These are phyloP conservation scores for Megalonaias nervosa DNA, from an alignment of 1,140 invertebrate species.

Conservation along the genomic window DNA sequence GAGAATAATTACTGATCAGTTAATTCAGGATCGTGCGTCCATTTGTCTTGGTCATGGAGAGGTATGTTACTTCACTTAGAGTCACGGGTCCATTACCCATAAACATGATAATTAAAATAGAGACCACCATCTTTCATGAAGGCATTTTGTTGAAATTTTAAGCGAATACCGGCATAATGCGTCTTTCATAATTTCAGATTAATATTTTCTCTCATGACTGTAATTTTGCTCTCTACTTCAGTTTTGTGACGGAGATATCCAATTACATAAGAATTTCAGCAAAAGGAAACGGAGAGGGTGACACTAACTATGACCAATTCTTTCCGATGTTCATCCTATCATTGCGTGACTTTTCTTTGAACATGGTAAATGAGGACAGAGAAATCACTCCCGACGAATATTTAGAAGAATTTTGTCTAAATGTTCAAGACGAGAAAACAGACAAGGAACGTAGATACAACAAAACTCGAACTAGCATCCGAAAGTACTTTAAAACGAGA, in stretches of 20 bases:
- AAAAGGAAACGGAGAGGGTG: not conserved
- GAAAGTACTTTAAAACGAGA: not conserved
- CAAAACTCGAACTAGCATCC: not conserved
- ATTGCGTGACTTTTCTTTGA: not conserved
- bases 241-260: not conserved
- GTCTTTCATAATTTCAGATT: too few relatives aligned
- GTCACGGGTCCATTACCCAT: too few relatives aligned
- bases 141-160: too few relatives aligned
- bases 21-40: too few relatives aligned
- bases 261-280: not conserved
- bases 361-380: not conserved
- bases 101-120: too few relatives aligned
- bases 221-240: too few relatives aligned
- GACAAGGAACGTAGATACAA: not conserved
- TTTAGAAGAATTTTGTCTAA: not conserved
- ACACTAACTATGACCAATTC: not conserved
- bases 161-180: too few relatives aligned
- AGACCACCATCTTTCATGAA: too few relatives aligned
- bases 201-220: too few relatives aligned
- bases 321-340: conserved; percentile 1
- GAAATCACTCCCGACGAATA: conserved; percentile 2
- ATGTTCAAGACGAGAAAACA: not conserved
- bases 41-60: too few relatives aligned
- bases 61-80: too few relatives aligned
- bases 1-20: too few relatives aligned